Evolutionary conservation across 2,888 invertebrate genomes (phyloP), one percentile per base, ranked within the genome.

Genomic region (Amblyjoppa fuscipennis): DNA sequence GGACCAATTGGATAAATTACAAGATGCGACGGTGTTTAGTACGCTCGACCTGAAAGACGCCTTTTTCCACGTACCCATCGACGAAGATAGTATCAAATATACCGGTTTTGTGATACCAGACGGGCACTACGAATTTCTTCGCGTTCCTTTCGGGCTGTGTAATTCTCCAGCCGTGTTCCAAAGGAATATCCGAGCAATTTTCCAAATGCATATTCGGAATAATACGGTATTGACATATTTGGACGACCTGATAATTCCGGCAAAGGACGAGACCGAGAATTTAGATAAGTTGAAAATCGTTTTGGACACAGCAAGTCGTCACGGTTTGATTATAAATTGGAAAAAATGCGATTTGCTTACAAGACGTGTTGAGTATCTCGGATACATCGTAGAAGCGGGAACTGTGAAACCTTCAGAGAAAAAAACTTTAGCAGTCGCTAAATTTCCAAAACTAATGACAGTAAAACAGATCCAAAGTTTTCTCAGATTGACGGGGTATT

Each of bases 121-220:
- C 20, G 87, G 89, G 5, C 87, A 88, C 7, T 90, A 87, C 53
- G 85, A 88, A 45, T 89, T 89, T 79, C 9, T 84, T 34, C 76
- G 56, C 64, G 86, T 88, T 2, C 88, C 90, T 6, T 90, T 90
- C 73, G 89, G 89, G 4, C 49, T 89, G 7, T 88, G 88, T 49
- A 90, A 89, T 77, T 82, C 89, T 7, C 85, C 85, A 11, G 59
- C 83, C 1, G 81, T 83, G 9, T 83, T 85, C 34, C 83, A 85
- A 59, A 53, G 85, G 16, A 69, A 71, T 53, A 77, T 89, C 1
- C 77, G 80, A 11, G 70, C 56, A 0, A 80, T 89, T 0, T 89
- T 89, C 66, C 75, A 74, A 45, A 34, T 73, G 4, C 51, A 82
- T n/a, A 71, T 86, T 25, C 45, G 49, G 45, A 64, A 80, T 1